phyloP scores from a whole-genome alignment of 2,888 invertebrate species.

The Bombyx huttoni region DNA sequence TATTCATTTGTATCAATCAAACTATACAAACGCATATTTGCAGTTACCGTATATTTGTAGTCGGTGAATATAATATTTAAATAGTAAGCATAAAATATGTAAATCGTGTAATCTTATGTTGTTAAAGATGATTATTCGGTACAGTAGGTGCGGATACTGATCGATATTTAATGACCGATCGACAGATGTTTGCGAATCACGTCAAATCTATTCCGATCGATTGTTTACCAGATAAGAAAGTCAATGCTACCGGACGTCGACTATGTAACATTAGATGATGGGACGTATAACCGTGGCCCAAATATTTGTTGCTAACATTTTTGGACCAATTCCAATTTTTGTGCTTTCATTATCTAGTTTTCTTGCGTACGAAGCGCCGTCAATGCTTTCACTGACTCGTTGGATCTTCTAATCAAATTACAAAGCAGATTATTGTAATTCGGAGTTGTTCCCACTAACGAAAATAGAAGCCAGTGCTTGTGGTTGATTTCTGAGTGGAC shows the following conservation, averaged over 20 bases:
- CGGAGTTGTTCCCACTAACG: too few relatives aligned
- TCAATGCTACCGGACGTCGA: constrained; percentile 66
- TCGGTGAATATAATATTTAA: too few relatives aligned
- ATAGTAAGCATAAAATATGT: too few relatives aligned
- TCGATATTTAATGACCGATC: constrained; percentile 17
- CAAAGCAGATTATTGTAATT: too few relatives aligned
- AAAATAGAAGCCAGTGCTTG: too few relatives aligned
- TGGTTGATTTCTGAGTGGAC: too few relatives aligned
- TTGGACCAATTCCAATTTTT: constrained; percentile 58
- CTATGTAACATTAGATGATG: constrained; percentile 54
- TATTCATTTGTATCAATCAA: too few relatives aligned
- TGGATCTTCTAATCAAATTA: neutral
- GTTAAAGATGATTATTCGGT: neutral
- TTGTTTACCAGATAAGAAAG: constrained; percentile 60
- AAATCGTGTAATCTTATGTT: too few relatives aligned
- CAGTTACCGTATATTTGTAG: too few relatives aligned
- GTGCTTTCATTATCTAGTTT: constrained; percentile 48
- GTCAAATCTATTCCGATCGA: constrained; percentile 43
- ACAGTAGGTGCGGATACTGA: constrained; percentile 1
- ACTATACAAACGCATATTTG: too few relatives aligned
- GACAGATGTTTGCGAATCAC: constrained; percentile 23
- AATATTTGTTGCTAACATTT: constrained; percentile 47
- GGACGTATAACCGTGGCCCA: constrained; percentile 58
- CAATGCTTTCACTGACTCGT: neutral
- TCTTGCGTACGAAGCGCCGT: constrained; percentile 16